Evolutionary conservation across 2,113 vertebrate species (phyloP).

Genomic region (Phyllostomus discolor): DNA sequence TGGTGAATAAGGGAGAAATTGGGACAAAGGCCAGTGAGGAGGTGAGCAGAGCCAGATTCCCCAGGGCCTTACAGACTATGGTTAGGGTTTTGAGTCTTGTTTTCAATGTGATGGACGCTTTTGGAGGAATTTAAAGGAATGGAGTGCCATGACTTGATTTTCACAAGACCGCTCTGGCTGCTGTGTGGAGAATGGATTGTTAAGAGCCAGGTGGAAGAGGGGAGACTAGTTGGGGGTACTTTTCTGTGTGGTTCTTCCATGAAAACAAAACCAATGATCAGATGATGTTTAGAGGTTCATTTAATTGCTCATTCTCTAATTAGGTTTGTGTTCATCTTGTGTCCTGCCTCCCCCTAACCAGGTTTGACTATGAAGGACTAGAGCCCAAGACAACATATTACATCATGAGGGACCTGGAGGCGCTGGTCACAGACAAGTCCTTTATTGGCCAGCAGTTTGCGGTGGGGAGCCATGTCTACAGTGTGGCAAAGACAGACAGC

Average conservation of each 20-base stretch:
- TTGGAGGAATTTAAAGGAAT: background rate
- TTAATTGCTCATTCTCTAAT: background rate
- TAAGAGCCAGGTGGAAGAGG: background rate
- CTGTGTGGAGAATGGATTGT: background rate
- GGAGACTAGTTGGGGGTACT: background rate
- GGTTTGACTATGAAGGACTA: constrained; percentile 98
- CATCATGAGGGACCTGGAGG: constrained; percentile 95
- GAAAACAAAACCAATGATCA: background rate
- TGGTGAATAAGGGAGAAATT: background rate
- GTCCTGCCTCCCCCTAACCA: constrained; percentile 63
- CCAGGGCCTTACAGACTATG: no score
- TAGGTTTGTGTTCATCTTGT: background rate
- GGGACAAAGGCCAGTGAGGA: background rate
- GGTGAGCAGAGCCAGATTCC: background rate
- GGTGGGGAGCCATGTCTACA: constrained; percentile 92
- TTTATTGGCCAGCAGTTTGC: constrained; percentile 96
- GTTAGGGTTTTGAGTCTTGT: background rate
- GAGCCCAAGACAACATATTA: constrained; percentile 92
- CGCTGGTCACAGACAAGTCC: constrained; percentile 91
- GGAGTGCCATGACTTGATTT: background rate
- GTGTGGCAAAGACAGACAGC: constrained; percentile 93
- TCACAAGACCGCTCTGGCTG: background rate
- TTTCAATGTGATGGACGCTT: background rate
- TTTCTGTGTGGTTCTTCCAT: background rate
- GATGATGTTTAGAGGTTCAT: background rate